A percentile compares a stretch with the other conserved stretches of the same genome.
Evolutionary conservation across 2,888 invertebrate species (phyloP).

Genomic region (Drosophila robusta): DNA sequence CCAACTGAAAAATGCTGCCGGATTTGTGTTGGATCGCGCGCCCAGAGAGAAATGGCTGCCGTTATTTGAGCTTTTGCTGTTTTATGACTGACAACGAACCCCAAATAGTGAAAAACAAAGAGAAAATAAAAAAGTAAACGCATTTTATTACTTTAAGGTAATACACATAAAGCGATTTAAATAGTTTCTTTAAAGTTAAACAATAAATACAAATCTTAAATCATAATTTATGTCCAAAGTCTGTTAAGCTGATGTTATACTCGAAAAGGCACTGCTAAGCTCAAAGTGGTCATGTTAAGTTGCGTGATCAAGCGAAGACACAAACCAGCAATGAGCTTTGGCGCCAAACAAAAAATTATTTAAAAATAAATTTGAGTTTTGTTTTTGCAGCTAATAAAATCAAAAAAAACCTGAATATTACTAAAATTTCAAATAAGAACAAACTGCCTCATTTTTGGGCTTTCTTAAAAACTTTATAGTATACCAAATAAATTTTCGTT

Average conservation of each 20-base stretch:
- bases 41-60: conserved; percentile 19
- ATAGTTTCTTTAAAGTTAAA: neutral
- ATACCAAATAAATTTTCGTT: too few species aligned
- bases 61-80: conserved; percentile 13
- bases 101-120: too few species aligned
- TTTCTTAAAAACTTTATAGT: too few species aligned
- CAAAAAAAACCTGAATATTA: neutral
- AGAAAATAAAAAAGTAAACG: neutral
- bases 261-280: conserved; percentile 31
- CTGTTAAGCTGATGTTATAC: conserved; percentile 5
- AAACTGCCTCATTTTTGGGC: too few species aligned
- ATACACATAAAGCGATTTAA: neutral
- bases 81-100: neutral
- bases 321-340: conserved; percentile 34
- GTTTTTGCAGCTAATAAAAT: too few species aligned
- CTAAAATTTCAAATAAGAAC: too few species aligned
- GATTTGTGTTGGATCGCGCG: conserved; percentile 8
- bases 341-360: neutral
- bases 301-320: conserved; percentile 42
- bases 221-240: neutral
- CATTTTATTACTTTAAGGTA: neutral
- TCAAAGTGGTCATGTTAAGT: neutral
- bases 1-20: conserved; percentile 29
- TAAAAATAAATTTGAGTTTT: neutral
- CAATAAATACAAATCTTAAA: neutral